These are phyloP conservation scores for Rhynchotus rufescens DNA, from an alignment of 2,797 vertebrate genomes.

Conservation along the genomic window DNA sequence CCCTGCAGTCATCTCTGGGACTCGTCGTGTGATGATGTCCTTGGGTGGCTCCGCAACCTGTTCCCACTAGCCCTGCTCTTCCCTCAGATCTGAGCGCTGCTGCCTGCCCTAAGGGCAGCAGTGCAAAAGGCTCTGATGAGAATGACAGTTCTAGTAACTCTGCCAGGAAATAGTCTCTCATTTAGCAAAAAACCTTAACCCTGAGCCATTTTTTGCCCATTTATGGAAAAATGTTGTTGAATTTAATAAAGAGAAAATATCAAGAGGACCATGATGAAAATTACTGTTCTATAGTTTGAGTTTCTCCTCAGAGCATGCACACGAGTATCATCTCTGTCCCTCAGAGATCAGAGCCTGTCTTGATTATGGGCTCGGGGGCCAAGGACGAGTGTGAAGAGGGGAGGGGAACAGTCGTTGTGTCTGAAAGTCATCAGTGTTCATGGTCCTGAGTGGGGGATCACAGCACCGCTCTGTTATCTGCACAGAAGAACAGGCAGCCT, in stretches of 20 bases:
- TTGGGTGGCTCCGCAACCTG: background rate
- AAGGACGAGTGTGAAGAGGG: background rate
- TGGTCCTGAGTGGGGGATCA: background rate
- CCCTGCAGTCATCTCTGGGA: slow-evolving; percentile 5
- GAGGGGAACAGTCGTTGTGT: background rate
- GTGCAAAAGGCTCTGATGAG: background rate
- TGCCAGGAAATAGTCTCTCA: background rate
- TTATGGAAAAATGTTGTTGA: slow-evolving; percentile 58
- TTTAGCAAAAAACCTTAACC: background rate
- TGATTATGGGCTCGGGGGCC: background rate
- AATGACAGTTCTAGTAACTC: background rate
- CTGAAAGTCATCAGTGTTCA: background rate
- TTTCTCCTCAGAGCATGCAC: background rate
- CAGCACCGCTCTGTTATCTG: background rate
- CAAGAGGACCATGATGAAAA: background rate
- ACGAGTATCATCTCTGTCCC: background rate
- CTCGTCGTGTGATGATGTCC: background rate
- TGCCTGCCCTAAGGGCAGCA: background rate
- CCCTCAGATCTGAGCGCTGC: background rate
- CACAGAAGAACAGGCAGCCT: background rate
- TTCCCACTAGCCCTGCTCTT: background rate
- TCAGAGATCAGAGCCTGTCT: background rate
- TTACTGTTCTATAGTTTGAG: background rate
- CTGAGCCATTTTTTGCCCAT: background rate
- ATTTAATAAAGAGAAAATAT: background rate